Percentiles rank a stretch among this genome's conserved stretches.
phyloP scores from a whole-genome alignment of 2,797 vertebrate species.

The Paratrypauchen microcephalus region DNA sequence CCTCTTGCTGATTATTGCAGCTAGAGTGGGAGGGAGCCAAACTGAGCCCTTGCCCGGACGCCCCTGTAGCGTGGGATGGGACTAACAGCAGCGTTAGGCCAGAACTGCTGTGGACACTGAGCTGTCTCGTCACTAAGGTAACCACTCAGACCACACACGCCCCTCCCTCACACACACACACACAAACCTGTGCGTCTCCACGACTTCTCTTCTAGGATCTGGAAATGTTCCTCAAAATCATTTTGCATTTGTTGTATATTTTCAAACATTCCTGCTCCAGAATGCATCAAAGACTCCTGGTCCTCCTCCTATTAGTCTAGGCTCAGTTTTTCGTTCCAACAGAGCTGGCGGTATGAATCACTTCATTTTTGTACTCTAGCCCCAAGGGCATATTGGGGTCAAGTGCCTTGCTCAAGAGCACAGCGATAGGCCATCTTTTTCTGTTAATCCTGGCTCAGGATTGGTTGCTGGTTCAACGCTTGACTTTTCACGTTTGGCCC shows the following conservation, averaged over 20 bases:
- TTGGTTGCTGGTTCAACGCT: constrained; percentile 71
- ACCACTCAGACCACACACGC: constrained; percentile 81
- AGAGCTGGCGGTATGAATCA: constrained; percentile 48
- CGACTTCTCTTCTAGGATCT: constrained; percentile 51
- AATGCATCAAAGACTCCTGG: constrained; percentile 41
- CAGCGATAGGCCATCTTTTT: constrained; percentile 65
- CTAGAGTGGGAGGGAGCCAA: constrained; percentile 83
- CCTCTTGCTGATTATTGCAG: constrained; percentile 87
- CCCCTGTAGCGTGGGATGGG: constrained; percentile 84
- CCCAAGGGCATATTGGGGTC: constrained; percentile 64
- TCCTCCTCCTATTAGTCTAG: constrained; percentile 34
- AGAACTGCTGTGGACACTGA: constrained; percentile 83
- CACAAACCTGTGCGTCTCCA: constrained; percentile 30
- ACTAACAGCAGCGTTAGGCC: constrained; percentile 83
- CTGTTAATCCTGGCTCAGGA: constrained; percentile 67
- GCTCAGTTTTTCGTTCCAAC: constrained; percentile 41
- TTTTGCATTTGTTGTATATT: constrained; percentile 17
- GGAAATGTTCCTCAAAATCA: constrained; percentile 28
- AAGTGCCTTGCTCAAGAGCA: constrained; percentile 76
- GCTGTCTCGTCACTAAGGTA: constrained; percentile 82
- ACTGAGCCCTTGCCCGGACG: constrained; percentile 82
- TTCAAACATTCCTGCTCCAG: constrained; percentile 68
- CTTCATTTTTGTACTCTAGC: constrained; percentile 52
- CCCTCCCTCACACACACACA: constrained; percentile 57
- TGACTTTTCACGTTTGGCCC: constrained; percentile 31